A percentile compares a stretch with the other conserved stretches of the same genome.
phyloP scores from a whole-genome alignment of 2,888 invertebrate genomes.

The Yponomeuta cagnagella region DNA sequence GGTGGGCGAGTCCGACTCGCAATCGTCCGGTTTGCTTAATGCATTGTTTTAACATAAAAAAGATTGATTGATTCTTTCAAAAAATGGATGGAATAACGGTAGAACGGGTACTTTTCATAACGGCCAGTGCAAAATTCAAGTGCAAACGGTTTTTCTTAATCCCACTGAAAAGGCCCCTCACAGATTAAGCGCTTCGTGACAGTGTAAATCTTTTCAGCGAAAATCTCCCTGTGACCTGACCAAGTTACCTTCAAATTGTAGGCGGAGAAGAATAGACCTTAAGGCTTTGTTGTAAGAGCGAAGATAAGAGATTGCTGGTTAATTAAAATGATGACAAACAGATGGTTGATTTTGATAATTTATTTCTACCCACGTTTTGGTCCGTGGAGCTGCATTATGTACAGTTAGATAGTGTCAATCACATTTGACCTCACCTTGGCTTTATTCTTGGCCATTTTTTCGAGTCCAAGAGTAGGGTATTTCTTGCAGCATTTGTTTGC shows the following conservation, averaged over 20 bases:
- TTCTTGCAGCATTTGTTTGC: conserved; percentile 19
- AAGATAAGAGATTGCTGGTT: conserved; percentile 19
- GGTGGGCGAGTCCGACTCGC: too few species aligned
- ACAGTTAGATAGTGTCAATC: conserved; percentile 58
- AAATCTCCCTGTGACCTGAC: conserved; percentile 5
- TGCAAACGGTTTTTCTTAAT: background rate
- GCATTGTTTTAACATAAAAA: too few species aligned
- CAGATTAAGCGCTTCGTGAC: conserved; percentile 3
- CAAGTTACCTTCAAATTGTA: background rate
- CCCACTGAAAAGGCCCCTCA: background rate
- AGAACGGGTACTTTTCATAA: too few species aligned
- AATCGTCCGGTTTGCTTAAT: too few species aligned
- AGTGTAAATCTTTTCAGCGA: conserved; percentile 7
- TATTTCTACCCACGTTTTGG: conserved; percentile 35
- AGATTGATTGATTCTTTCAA: too few species aligned
- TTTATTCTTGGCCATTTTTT: conserved; percentile 37
- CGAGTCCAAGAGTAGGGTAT: conserved; percentile 24
- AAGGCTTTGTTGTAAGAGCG: background rate
- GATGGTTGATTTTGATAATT: conserved; percentile 48
- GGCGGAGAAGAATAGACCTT: background rate
- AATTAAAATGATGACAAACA: conserved; percentile 54
- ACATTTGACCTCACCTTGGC: conserved; percentile 45
- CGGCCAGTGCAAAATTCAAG: too few species aligned
- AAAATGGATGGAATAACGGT: too few species aligned
- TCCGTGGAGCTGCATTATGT: conserved; percentile 39